These are phyloP conservation scores for Cherax quadricarinatus DNA, from an alignment of 1,140 invertebrate genomes.

Conservation along the genomic window DNA sequence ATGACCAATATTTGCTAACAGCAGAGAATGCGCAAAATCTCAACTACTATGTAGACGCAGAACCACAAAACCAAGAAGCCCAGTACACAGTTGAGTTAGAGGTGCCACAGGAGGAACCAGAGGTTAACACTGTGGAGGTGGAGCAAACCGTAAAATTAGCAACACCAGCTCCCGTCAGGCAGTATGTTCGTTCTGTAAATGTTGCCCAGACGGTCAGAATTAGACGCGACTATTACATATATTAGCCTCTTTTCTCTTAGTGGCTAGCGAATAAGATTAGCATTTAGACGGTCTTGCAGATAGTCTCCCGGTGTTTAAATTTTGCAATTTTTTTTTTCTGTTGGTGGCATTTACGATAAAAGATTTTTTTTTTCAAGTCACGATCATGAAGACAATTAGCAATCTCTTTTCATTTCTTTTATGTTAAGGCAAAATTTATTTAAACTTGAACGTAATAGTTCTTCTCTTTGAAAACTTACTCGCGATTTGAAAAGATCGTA, in stretches of 20 bases:
- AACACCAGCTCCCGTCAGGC: background rate
- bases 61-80: conserved; percentile 9
- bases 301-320: too few species aligned
- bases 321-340: too few species aligned
- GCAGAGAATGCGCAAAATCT: background rate
- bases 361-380: too few species aligned
- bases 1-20: conserved; percentile 1
- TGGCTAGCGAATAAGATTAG: too few species aligned
- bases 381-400: too few species aligned
- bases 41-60: background rate
- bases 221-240: conserved; percentile 22
- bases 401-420: too few species aligned
- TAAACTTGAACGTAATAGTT: too few species aligned
- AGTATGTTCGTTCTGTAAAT: background rate
- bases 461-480: too few species aligned
- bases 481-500: too few species aligned
- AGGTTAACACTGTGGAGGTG: conserved; percentile 7
- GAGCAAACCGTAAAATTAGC: conserved; percentile 40
- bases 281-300: too few species aligned
- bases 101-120: background rate
- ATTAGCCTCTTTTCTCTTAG: background rate
- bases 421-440: too few species aligned
- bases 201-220: conserved; percentile 38
- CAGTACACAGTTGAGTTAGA: conserved; percentile 37
- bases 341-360: too few species aligned